A percentile compares a stretch with the other conserved stretches of the same genome.
phyloP scores from a whole-genome alignment of 2,797 vertebrate genomes.

The Crenuchus spilurus region DNA sequence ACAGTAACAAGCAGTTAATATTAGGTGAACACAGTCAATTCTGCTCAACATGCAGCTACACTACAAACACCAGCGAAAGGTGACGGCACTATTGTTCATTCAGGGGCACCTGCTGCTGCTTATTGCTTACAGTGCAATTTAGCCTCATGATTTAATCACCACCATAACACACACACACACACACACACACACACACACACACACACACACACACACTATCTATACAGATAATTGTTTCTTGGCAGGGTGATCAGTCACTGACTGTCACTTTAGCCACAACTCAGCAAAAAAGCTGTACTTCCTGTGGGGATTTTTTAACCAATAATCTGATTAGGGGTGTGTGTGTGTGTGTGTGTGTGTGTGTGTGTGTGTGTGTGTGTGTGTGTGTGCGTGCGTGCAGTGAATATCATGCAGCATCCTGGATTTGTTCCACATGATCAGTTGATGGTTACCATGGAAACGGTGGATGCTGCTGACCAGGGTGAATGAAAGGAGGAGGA shows the following conservation, averaged over 20 bases:
- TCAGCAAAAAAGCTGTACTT: slow-evolving; percentile 31
- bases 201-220: background rate
- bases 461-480: slow-evolving; percentile 40
- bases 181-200: background rate
- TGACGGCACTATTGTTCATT: background rate
- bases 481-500: slow-evolving; percentile 20
- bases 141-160: slow-evolving; percentile 22
- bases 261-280: slow-evolving; percentile 33
- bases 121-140: slow-evolving; percentile 12
- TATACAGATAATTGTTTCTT: slow-evolving; percentile 14
- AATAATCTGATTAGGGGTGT: slow-evolving; percentile 18
- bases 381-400: too few relatives aligned
- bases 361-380: too few relatives aligned
- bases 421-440: slow-evolving; percentile 23
- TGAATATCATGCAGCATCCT: slow-evolving; percentile 9
- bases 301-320: slow-evolving; percentile 20
- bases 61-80: background rate
- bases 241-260: slow-evolving; percentile 24
- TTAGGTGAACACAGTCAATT: background rate
- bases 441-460: slow-evolving; percentile 30
- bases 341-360: too few relatives aligned
- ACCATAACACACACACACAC: background rate
- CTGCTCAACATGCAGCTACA: background rate
- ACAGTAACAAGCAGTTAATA: background rate
- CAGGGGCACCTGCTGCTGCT: slow-evolving; percentile 16